Evolutionary conservation across 2,113 vertebrate genomes (phyloP).

Genomic region (Gasterosteus aculeatus): DNA sequence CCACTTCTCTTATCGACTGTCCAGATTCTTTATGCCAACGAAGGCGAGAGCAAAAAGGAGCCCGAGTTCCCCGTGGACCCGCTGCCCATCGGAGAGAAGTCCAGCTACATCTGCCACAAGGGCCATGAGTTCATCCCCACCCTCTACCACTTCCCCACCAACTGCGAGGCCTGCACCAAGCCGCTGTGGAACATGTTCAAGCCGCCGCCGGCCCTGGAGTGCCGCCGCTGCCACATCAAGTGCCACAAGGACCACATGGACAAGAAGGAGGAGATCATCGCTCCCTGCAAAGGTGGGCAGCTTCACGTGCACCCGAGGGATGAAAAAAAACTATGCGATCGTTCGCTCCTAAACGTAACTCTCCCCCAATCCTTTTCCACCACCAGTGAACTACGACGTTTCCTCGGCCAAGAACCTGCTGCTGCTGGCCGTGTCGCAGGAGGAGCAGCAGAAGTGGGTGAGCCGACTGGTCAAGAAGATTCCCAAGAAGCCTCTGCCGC

Average conservation of each 20-base stretch:
- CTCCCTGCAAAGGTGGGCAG: conserved; percentile 91
- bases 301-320: not conserved
- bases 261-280: conserved; percentile 96
- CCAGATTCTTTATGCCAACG: conserved; percentile 97
- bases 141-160: conserved; percentile 97
- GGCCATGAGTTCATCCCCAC: conserved; percentile 99
- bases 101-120: conserved; percentile 98
- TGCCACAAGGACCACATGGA: conserved; percentile 99
- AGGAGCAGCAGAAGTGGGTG: conserved; percentile 99
- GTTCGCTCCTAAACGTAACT: not conserved
- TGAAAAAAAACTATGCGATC: not conserved
- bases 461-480: conserved; percentile 97
- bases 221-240: conserved; percentile 98
- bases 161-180: conserved; percentile 99
- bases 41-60: conserved; percentile 98
- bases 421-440: conserved; percentile 91
- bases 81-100: conserved; percentile 92
- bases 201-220: conserved; percentile 96
- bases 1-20: not conserved
- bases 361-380: not conserved
- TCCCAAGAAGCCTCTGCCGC: conserved; percentile 94
- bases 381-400: conserved; percentile 95
- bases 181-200: conserved; percentile 99
- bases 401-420: conserved; percentile 97
- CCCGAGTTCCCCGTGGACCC: conserved; percentile 91